phyloP scores from a whole-genome alignment of 2,797 vertebrate species.

The Knipowitschia caucasica region DNA sequence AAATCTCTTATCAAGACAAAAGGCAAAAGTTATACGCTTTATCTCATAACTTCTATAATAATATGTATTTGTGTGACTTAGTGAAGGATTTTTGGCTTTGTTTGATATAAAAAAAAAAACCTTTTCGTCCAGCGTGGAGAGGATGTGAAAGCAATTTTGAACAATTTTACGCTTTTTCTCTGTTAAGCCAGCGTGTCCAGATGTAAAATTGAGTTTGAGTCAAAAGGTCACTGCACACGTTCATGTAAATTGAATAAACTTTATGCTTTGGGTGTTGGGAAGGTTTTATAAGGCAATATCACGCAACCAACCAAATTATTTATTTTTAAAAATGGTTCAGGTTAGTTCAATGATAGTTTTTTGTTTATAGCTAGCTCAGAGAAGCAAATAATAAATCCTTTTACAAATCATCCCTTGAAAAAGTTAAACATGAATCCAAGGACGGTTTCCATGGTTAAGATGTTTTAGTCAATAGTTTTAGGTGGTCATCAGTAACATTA shows the following conservation, averaged over 20 bases:
- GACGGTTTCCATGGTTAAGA: conserved; percentile 38
- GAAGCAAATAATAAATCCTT: conserved; percentile 29
- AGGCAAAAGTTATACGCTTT: not conserved
- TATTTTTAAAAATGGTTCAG: not conserved
- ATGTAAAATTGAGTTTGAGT: conserved; percentile 37
- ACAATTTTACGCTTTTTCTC: conserved; percentile 45
- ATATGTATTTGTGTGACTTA: not conserved
- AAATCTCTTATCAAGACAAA: not conserved
- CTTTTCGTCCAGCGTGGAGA: conserved; percentile 4
- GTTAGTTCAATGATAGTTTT: conserved; percentile 25
- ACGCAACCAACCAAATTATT: not conserved
- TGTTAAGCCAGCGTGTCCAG: conserved; percentile 25
- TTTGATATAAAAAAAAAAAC: not conserved
- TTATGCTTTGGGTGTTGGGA: not conserved
- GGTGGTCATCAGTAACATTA: not conserved
- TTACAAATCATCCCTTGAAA: conserved; percentile 32
- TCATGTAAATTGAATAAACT: conserved; percentile 28
- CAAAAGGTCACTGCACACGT: conserved; percentile 7
- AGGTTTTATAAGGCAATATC: not conserved
- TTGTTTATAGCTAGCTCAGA: too few relatives aligned
- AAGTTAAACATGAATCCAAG: conserved; percentile 43
- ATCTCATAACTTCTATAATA: not conserved
- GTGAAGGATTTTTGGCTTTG: not conserved
- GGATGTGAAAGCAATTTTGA: conserved; percentile 39
- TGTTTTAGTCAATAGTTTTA: not conserved